These are phyloP conservation scores for Rugalucina vietnamica DNA, from an alignment of 2,888 invertebrate genomes.

Conservation along the genomic window DNA sequence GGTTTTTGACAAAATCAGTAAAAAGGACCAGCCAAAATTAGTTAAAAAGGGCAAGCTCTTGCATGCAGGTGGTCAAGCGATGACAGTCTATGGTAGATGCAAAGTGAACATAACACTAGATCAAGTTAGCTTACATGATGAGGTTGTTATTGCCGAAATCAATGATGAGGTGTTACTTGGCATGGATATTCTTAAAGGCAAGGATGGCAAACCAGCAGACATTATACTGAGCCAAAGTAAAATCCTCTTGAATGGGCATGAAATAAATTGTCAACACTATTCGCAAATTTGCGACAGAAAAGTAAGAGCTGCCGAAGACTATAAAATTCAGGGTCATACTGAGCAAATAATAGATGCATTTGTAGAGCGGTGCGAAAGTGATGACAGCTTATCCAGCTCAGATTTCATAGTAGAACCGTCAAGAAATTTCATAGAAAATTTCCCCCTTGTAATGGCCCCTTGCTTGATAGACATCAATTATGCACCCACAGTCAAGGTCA, in stretches of 20 bases:
- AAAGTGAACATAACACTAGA: constrained; percentile 3
- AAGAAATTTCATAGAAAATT: constrained; percentile 27
- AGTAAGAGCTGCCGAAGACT: constrained; percentile 21
- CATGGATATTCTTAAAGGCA: constrained; percentile 30
- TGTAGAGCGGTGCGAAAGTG: constrained; percentile 29
- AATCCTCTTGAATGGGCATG: constrained; percentile 19
- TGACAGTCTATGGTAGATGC: constrained; percentile 17
- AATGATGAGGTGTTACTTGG: constrained; percentile 37
- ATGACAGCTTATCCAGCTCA: neutral
- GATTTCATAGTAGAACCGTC: constrained; percentile 49
- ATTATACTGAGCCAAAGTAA: constrained; percentile 30
- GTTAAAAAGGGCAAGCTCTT: constrained; percentile 19
- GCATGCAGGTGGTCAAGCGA: constrained; percentile 28
- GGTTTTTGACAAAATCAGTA: constrained; percentile 22
- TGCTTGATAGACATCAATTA: constrained; percentile 41
- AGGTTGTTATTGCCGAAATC: constrained; percentile 28
- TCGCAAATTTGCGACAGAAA: neutral
- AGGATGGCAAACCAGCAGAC: constrained; percentile 29
- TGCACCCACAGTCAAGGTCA: constrained; percentile 26
- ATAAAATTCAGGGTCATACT: constrained; percentile 32
- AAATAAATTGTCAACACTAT: constrained; percentile 22
- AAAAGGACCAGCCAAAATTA: neutral
- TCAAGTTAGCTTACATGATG: neutral
- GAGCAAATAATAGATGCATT: constrained; percentile 49
- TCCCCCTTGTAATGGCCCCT: constrained; percentile 45